A percentile compares a stretch with the other conserved stretches of the same genome.
These are phyloP conservation scores for Agrilus cyanescens DNA, from an alignment of 2,888 invertebrate genomes.

Conservation along the genomic window DNA sequence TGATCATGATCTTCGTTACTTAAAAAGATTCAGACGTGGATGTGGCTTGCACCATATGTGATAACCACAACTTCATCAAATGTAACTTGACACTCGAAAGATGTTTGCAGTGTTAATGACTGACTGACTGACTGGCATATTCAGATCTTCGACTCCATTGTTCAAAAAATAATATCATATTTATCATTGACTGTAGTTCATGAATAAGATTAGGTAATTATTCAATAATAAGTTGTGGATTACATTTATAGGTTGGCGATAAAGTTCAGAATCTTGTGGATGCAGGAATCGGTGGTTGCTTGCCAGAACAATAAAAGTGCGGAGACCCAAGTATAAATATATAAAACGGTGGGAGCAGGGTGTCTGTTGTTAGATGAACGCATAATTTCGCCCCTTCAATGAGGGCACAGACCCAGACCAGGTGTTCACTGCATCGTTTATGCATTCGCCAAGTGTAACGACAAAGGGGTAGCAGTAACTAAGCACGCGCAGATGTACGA, in stretches of 20 bases:
- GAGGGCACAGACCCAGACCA: conserved; percentile 13
- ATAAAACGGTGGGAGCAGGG: not conserved
- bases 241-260: not conserved
- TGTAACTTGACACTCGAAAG: too few relatives aligned
- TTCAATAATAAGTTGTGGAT: not conserved
- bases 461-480: conserved; percentile 13
- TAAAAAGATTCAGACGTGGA: too few relatives aligned
- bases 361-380: conserved; percentile 1
- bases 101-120: too few relatives aligned
- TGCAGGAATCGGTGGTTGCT: not conserved
- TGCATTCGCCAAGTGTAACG: conserved; percentile 20
- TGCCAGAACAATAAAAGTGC: not conserved
- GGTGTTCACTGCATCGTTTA: conserved; percentile 17
- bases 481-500: conserved; percentile 15
- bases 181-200: too few relatives aligned
- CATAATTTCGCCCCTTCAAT: not conserved
- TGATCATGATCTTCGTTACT: too few relatives aligned
- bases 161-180: too few relatives aligned
- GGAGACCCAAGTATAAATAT: not conserved
- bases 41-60: too few relatives aligned
- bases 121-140: too few relatives aligned
- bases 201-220: too few relatives aligned
- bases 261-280: not conserved
- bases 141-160: too few relatives aligned
- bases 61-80: too few relatives aligned